Evolutionary conservation across 2,797 vertebrate genomes (phyloP), one percentile per base, ranked within the genome.

Genomic region (Podarcis lilfordi): DNA sequence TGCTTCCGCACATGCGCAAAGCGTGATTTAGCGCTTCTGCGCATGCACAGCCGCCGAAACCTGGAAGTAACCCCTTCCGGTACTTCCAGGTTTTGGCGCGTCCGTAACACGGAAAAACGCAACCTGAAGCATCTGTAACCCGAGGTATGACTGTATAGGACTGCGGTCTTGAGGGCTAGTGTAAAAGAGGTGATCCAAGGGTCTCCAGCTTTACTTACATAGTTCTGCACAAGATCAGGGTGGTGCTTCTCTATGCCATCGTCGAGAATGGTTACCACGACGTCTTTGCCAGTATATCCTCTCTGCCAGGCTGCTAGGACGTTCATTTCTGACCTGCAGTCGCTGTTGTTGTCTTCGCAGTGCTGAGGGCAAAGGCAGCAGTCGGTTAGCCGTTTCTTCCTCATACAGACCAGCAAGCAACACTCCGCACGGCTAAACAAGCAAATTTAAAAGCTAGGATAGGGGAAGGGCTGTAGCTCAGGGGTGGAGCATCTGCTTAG

Each of bases 311-410:
- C 97, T 1, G 96, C 96, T 89, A 97, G 94, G 40, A 98, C 32
- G 1, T 98, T 98, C 97, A 98, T 98, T 87, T 98, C 97, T 0
- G 97, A 97, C 37, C 97, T 92, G 93, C 97, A 98, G 64, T 96
- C 96, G 4, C 96, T 96, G 92, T 91, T 93, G 83, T 95, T 97
- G 88, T 97, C 96, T 0, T 95, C 45, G 1, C 97, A 98, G 80
- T 98, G 97, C 97, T 98, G 71, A 0, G 1, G 50, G 74, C 32
- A 86, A 80, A 86, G 82, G 81, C 64, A n/a, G 86, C 76, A 40
- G 68, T 88, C 66, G 19, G 4, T 80, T 37, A 32, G 40, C 9
- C 5, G 3, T 85, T 75, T 75, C 40, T 17, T 61, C 21, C 11
- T n/a, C 32, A 43, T 7, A 8, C 29, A 64, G 1, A 6, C 7